Evolutionary conservation across 2,797 vertebrate genomes (phyloP).

Genomic region (Cetoscarus ocellatus): DNA sequence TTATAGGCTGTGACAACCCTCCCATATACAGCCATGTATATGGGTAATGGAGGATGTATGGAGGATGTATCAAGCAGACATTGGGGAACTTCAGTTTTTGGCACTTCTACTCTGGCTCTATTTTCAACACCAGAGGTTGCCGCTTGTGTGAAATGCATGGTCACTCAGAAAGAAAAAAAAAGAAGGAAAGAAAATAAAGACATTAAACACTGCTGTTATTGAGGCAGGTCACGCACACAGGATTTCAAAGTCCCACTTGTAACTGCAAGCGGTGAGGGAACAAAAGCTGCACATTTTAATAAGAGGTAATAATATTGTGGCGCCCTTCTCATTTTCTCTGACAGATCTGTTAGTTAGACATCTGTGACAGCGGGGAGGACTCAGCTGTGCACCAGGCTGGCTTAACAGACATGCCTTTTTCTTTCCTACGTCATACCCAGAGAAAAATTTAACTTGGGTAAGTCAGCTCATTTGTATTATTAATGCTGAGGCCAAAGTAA

Average conservation of each 20-base stretch:
- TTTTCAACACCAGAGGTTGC: too few species aligned
- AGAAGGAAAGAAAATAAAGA: constrained; percentile 7
- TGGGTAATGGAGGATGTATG: too few species aligned
- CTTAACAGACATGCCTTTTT: constrained; percentile 23
- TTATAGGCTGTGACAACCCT: too few species aligned
- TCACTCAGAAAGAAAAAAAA: background rate
- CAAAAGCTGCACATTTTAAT: constrained; percentile 68
- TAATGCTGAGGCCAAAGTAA: constrained; percentile 27
- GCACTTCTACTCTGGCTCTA: too few species aligned
- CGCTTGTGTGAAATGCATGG: too few species aligned
- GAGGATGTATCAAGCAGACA: too few species aligned
- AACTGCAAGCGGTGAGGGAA: constrained; percentile 43
- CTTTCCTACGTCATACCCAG: constrained; percentile 28
- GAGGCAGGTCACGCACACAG: constrained; percentile 58
- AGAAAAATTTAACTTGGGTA: constrained; percentile 31
- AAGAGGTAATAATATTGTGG: constrained; percentile 65
- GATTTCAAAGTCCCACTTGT: constrained; percentile 59
- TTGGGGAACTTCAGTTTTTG: too few species aligned
- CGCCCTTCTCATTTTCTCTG: constrained; percentile 75
- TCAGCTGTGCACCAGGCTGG: constrained; percentile 26
- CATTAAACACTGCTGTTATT: constrained; percentile 50
- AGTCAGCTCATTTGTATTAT: constrained; percentile 17
- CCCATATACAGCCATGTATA: too few species aligned
- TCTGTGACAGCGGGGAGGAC: constrained; percentile 57
- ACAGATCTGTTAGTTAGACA: constrained; percentile 62